phyloP scores from a whole-genome alignment of 2,888 invertebrate genomes.

The Dasysyrphus tricinctus region DNA sequence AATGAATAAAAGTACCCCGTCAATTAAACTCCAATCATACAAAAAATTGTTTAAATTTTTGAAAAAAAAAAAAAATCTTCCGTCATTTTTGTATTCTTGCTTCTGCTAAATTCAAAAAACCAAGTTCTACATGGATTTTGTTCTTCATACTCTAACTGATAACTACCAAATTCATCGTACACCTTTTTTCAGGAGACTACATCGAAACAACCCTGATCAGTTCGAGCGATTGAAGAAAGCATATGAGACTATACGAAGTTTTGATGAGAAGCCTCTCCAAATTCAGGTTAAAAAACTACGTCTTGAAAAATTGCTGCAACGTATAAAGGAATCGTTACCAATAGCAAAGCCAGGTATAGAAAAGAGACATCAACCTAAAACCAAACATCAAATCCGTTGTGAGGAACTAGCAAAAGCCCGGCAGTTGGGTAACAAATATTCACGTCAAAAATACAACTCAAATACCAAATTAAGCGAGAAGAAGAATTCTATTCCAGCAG shows the following conservation, averaged over 20 bases:
- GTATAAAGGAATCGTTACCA: slow-evolving; percentile 41
- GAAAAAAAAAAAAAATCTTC: background rate
- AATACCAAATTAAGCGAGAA: background rate
- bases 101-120: background rate
- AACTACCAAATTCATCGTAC: slow-evolving; percentile 62
- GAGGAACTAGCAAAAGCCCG: slow-evolving; percentile 48
- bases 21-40: background rate
- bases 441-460: slow-evolving; percentile 38
- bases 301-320: slow-evolving; percentile 38
- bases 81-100: background rate
- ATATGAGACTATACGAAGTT: slow-evolving; percentile 49
- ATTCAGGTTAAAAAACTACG: slow-evolving; percentile 53
- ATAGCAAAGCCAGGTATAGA: background rate
- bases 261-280: slow-evolving; percentile 51
- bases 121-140: slow-evolving; percentile 42
- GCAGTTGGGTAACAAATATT: slow-evolving; percentile 51
- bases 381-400: slow-evolving; percentile 24
- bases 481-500: background rate
- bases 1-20: background rate
- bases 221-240: slow-evolving; percentile 51
- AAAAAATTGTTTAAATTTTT: background rate
- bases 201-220: slow-evolving; percentile 53
- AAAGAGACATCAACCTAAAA: slow-evolving; percentile 2
- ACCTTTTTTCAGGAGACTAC: slow-evolving; percentile 47
- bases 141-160: background rate